Evolutionary conservation across 2,113 vertebrate species (phyloP).

Genomic region (Mirza zaza): DNA sequence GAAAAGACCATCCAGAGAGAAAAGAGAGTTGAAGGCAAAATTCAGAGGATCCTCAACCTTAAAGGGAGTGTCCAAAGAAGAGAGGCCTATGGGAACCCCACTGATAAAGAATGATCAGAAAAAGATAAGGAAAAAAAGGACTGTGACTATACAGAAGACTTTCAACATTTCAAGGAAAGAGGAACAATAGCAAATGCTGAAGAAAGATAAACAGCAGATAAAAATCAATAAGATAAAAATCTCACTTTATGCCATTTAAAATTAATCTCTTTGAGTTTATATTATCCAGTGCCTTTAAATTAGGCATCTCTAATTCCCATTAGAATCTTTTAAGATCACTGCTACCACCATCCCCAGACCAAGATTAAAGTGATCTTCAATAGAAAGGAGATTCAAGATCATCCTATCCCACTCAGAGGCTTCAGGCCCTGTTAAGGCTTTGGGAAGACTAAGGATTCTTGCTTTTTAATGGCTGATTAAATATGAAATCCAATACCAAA

Average conservation of each 20-base stretch:
- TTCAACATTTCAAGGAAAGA: constrained; percentile 32
- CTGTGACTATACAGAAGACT: not conserved
- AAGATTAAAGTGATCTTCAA: constrained; percentile 6
- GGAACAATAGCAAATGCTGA: constrained; percentile 6
- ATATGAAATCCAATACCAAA: constrained; percentile 55
- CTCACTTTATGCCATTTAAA: constrained; percentile 45
- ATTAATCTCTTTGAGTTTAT: constrained; percentile 27
- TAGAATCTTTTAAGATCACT: constrained; percentile 4
- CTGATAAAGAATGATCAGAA: not conserved
- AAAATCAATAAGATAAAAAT: constrained; percentile 32
- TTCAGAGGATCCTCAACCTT: not conserved
- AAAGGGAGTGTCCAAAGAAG: not conserved
- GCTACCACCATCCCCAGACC: not conserved
- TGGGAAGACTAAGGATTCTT: constrained; percentile 1
- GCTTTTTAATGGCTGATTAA: constrained; percentile 34
- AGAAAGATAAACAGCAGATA: not conserved
- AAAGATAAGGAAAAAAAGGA: not conserved
- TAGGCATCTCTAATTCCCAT: not conserved
- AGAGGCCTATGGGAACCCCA: not conserved
- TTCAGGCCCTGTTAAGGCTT: not conserved
- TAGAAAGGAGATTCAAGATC: not conserved
- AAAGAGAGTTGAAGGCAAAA: not conserved
- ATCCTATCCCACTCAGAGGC: not conserved
- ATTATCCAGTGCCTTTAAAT: constrained; percentile 13
- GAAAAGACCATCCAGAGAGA: not conserved